Evolutionary conservation across 2,113 vertebrate species (phyloP), one percentile per base, ranked within the genome.

Genomic region (Acanthisitta chloris): DNA sequence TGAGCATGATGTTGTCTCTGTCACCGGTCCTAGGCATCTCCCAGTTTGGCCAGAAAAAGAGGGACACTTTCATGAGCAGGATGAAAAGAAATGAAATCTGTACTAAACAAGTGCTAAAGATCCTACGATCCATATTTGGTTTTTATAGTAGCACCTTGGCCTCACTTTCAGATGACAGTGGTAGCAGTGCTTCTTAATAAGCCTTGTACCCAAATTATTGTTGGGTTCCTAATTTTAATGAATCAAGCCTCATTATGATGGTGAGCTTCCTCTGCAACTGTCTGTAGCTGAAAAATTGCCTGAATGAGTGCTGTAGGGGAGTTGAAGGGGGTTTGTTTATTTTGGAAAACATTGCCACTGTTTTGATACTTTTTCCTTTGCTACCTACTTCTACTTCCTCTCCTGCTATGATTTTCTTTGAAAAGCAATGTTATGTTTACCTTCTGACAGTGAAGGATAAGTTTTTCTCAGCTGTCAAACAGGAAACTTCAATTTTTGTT

Each of bases 401-500:
- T 92, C 20, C 34, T 91, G 51, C 73, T 73, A 57, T 88, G 55
- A 80, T 89, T 91, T 94, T 74, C 42, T 94, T 86, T 84, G 78
- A 91, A 92, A 91, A 88, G 61, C 84, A 94, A 86, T 91, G 81
- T 51, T 95, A 36, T 91, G 59, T 94, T 97, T 96, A 83, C 80
- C 51, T 59, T 42, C 72, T 51, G 91, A 61, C 45, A 92, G 33
- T 72, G 77, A 92, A 94, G 81, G 70, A 67, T 89, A 94, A 81
- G 84, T 61, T 88, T 76, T 88, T 96, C 86, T 88, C 66, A 79
- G 52, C 91, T 95, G 84, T 96, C 94, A 95, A 86, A 94, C 59
- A 90, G 72, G 76, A 83, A 94, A 83, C 46, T 86, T 81, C 88
- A 94, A 65, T 95, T 94, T 96, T 51, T 36, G 38, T 92, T 92